Evolutionary conservation across 1,140 invertebrate genomes (phyloP), one percentile per base, ranked within the genome.

Genomic region (Diachasmimorpha longicaudata): DNA sequence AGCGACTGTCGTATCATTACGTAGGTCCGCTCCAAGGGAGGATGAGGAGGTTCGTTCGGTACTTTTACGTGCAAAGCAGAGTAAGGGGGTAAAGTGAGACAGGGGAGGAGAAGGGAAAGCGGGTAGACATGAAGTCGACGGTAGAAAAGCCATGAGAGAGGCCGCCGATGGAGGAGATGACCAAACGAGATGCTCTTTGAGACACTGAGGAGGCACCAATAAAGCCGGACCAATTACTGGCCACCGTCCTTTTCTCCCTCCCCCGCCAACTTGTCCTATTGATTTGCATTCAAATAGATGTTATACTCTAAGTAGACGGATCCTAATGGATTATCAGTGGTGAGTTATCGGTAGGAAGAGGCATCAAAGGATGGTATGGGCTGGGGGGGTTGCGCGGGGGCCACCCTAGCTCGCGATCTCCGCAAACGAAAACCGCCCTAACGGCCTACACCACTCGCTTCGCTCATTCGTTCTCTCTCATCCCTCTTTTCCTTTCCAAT

Each of bases 211-310:
- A 68, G 88, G 83, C 82, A 88, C 85, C 86, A 88, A 88, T 88
- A 88, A 88, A 88, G 87, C 84, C 81, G 84, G 86, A 89, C 85
- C 87, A 89, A 89, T 89, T 89, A 88, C 86, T 84, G 84, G 78
- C 83, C 83, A 82, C 82, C 85, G 84, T 85, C 87, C 86, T 85
- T 88, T 85, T 63, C 58, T 55, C 52, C 85, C 85, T 68, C 85
- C 84, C 87, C 87, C 85, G 58, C 85, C 84, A 87, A 86, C 85
- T 84, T 88, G 86, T 84, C 85, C 85, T 87, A 89, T 88, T 88
- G 88, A 88, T 89, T 89, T 89, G 87, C 87, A 88, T 89, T 88
- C 87, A 88, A 89, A 88, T 89, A 88, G 86, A 89, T 87, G 87
- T 88, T 89, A 88, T 87, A 88, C 87, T 88, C 87, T 88, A 88